Evolutionary conservation across 30 jellyfish, hydroid and myxozoan genomes (phyloP).

Genomic region (Turritopsis rubra): DNA sequence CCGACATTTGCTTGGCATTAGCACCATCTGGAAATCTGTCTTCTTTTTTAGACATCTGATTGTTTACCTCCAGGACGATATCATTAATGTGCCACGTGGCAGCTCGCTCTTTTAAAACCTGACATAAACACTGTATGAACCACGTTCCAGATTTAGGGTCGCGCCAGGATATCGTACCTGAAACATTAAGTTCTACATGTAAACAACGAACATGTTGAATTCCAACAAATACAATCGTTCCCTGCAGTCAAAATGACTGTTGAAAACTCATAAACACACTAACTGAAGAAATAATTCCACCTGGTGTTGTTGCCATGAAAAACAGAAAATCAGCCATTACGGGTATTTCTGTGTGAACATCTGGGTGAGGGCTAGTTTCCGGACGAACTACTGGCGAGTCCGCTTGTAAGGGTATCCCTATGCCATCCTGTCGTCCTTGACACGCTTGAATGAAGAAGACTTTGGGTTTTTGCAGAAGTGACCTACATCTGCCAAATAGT

Average conservation of each 20-base stretch:
- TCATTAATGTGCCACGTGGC: neutral
- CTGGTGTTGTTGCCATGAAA: slow-evolving; percentile 25
- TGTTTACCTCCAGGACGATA: slow-evolving; percentile 17
- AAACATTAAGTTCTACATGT: neutral
- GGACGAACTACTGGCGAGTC: slow-evolving; percentile 13
- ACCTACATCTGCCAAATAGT: neutral
- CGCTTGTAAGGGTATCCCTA: neutral
- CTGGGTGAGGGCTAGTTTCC: neutral
- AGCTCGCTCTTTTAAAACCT: slow-evolving; percentile 15
- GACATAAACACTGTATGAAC: slow-evolving; percentile 15
- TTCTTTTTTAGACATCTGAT: neutral
- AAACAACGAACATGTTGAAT: no score
- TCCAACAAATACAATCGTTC: no score
- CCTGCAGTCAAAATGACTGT: no score
- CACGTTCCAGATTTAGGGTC: slow-evolving; percentile 9
- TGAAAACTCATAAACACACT: neutral
- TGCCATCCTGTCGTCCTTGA: slow-evolving; percentile 3
- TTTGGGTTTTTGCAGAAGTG: slow-evolving; percentile 27
- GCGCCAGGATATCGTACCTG: slow-evolving; percentile 7
- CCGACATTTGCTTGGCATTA: slow-evolving; percentile 17
- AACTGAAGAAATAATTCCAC: neutral
- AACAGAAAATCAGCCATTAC: slow-evolving; percentile 11
- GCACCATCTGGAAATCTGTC: neutral
- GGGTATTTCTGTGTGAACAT: neutral
- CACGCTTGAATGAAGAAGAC: slow-evolving; percentile 24